Evolutionary conservation across 2,888 invertebrate genomes (phyloP).

Genomic region (Hirtodrosophila alboralis): DNA sequence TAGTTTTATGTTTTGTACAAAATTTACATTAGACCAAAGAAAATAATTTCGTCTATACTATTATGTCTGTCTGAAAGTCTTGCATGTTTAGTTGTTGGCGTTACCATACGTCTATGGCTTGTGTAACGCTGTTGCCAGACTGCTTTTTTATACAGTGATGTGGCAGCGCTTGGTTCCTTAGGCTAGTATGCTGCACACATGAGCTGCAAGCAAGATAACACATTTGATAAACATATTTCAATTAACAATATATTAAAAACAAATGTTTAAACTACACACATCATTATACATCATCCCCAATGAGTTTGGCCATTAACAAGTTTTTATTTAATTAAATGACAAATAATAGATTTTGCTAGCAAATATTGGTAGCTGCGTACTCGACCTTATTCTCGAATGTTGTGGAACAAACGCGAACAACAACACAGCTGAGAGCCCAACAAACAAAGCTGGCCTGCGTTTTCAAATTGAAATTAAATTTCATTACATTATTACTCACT

Average conservation of each 20-base stretch:
- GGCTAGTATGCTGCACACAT: constrained; percentile 2
- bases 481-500: constrained; percentile 48
- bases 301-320: too few species aligned
- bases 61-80: constrained; percentile 48
- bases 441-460: constrained; percentile 69
- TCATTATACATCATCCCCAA: too few species aligned
- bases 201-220: too few species aligned
- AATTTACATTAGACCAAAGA: constrained; percentile 34
- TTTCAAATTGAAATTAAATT: constrained; percentile 43
- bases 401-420: constrained; percentile 46
- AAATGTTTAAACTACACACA: too few species aligned
- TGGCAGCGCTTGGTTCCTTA: constrained; percentile 3
- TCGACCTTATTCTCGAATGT: constrained; percentile 52
- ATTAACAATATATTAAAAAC: too few species aligned
- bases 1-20: constrained; percentile 7
- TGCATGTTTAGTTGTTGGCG: constrained; percentile 33
- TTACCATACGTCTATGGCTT: constrained; percentile 21
- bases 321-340: too few species aligned
- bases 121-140: constrained; percentile 10
- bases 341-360: constrained; percentile 6
- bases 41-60: constrained; percentile 57
- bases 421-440: constrained; percentile 47
- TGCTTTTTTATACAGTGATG: neutral
- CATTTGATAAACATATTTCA: too few species aligned
- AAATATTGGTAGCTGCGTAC: constrained; percentile 39